These are phyloP conservation scores for Spinus pinus DNA, from an alignment of 2,797 vertebrate genomes.

Conservation along the genomic window DNA sequence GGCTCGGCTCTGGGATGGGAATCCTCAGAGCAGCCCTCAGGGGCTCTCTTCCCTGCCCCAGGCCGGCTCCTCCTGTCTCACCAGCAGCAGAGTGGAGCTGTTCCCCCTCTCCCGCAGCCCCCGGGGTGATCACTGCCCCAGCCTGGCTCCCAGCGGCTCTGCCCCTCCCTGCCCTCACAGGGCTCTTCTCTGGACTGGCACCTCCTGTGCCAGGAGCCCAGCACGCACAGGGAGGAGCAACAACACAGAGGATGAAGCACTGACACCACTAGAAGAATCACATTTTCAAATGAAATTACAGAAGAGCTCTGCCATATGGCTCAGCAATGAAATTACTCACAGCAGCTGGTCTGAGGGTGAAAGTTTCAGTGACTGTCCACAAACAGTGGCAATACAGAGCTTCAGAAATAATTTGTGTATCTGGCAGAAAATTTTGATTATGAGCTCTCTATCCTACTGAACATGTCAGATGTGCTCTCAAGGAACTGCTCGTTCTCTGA, in stretches of 20 bases:
- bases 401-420: background rate
- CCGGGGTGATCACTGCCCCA: rapidly evolving
- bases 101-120: background rate
- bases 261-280: background rate
- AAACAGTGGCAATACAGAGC: background rate
- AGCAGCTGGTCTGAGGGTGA: background rate
- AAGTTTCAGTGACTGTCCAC: background rate
- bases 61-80: background rate
- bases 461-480: background rate
- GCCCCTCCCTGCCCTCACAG: background rate
- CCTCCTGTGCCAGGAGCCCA: background rate
- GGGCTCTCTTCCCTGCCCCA: background rate
- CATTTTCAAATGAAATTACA: background rate
- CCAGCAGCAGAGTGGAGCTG: background rate
- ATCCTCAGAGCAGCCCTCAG: background rate
- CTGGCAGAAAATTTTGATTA: background rate
- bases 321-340: background rate
- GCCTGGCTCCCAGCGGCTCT: background rate
- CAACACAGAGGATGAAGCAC: background rate
- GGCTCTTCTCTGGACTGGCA: background rate
- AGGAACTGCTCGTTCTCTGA: background rate
- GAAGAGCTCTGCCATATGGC: background rate
- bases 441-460: background rate
- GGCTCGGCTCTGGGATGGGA: background rate
- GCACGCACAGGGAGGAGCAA: rapidly evolving